phyloP scores from a whole-genome alignment of 2,888 invertebrate species.

The Acrobeloides nanus region DNA sequence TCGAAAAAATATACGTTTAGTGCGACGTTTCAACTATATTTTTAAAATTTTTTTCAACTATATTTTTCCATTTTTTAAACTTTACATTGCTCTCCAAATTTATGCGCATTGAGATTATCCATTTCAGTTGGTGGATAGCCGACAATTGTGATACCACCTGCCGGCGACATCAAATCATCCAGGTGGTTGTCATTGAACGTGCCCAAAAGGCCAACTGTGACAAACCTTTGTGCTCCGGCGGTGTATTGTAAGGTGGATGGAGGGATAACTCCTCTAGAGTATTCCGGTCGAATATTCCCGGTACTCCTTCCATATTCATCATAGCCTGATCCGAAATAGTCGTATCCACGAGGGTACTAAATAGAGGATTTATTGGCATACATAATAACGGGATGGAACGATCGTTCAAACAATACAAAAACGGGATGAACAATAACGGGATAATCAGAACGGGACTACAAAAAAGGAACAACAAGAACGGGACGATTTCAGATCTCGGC shows the following conservation, averaged over 20 bases:
- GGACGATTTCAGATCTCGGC: no score
- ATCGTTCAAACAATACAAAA: no score
- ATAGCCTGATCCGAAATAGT: slow-evolving; percentile 29
- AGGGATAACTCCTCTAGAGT: slow-evolving; percentile 5
- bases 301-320: slow-evolving; percentile 24
- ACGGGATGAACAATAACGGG: no score
- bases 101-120: slow-evolving; percentile 26
- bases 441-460: no score
- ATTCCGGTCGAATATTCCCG: slow-evolving; percentile 19
- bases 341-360: slow-evolving; percentile 24
- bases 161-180: slow-evolving; percentile 41
- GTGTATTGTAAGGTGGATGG: slow-evolving; percentile 28
- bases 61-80: not conserved
- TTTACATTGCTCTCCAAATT: slow-evolving; percentile 20
- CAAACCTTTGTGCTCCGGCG: slow-evolving; percentile 26
- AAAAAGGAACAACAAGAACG: no score
- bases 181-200: slow-evolving; percentile 45
- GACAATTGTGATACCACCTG: slow-evolving; percentile 13
- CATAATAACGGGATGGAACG: no score
- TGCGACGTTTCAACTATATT: no score
- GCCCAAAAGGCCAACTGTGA: slow-evolving; percentile 43
- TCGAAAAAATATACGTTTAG: no score
- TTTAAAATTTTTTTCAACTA: no score
- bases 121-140: slow-evolving; percentile 23
- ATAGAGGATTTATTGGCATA: slow-evolving; percentile 2